A percentile compares a stretch with the other conserved stretches of the same genome.
These are phyloP conservation scores for Nerophis lumbriciformis DNA, from an alignment of 2,113 vertebrate species.

Conservation along the genomic window DNA sequence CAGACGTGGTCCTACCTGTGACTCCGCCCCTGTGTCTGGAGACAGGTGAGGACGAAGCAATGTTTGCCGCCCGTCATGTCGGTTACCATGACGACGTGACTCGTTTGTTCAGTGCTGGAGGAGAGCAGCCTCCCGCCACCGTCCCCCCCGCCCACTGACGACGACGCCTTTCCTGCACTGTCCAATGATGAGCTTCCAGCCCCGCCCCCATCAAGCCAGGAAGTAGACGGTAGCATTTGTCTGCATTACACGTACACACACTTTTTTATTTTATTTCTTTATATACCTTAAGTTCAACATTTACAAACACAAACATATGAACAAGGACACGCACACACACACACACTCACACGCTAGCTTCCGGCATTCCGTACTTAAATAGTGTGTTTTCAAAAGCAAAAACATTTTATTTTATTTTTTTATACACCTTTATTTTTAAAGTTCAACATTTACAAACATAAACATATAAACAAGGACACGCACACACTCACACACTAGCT, in stretches of 20 bases:
- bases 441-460: no score
- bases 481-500: background rate
- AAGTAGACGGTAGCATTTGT: conserved; percentile 34
- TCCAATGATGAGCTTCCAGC: conserved; percentile 39
- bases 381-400: no score
- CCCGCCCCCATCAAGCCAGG: conserved; percentile 44
- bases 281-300: no score
- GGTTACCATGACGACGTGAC: background rate
- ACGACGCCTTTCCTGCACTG: conserved; percentile 26
- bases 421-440: no score
- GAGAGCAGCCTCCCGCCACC: conserved; percentile 51
- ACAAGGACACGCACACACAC: no score
- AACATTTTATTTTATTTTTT: no score
- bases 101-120: conserved; percentile 55
- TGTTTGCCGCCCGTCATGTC: background rate
- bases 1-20: background rate
- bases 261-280: no score
- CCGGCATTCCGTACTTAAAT: no score
- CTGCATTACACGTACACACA: background rate
- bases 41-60: conserved; percentile 51
- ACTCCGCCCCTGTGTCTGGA: conserved; percentile 47
- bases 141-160: conserved; percentile 31
- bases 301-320: no score
- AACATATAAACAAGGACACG: background rate
- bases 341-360: no score